Percentiles rank a stretch among this genome's conserved stretches.
Evolutionary conservation across 2,797 vertebrate species (phyloP).

Genomic region (Acridotheres tristis): DNA sequence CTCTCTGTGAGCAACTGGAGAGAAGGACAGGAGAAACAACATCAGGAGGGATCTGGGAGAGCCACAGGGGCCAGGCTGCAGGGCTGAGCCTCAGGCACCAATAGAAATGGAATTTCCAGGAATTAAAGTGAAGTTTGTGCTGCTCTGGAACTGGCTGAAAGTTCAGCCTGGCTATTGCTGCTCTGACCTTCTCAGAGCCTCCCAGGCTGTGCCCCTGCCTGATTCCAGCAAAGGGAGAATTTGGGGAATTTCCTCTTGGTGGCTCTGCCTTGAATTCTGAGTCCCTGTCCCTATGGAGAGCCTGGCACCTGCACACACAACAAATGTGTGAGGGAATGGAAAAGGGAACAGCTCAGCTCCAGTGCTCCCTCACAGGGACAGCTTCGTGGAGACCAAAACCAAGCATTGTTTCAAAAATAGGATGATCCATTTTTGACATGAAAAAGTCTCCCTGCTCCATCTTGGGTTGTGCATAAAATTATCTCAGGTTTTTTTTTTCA

Average conservation of each 20-base stretch:
- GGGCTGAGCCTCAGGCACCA: neutral
- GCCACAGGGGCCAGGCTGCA: neutral
- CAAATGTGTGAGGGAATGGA: neutral
- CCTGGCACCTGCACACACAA: neutral
- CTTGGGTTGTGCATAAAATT: neutral
- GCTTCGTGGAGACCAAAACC: neutral
- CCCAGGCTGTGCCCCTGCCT: neutral
- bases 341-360: neutral
- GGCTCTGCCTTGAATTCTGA: neutral
- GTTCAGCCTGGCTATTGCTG: accelerated
- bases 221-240: neutral
- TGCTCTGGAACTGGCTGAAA: neutral
- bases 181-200: neutral
- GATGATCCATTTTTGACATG: neutral
- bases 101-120: neutral
- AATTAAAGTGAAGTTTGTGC: neutral
- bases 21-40: neutral
- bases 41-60: neutral
- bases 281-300: neutral
- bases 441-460: neutral
- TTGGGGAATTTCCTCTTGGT: neutral
- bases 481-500: accelerated
- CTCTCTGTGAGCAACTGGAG: neutral
- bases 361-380: neutral
- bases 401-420: conserved; percentile 4